Evolutionary conservation across 37 sponge, comb jelly and placozoan genomes (phyloP), one percentile per base, ranked within the genome.

Genomic region (Cladorhizidae sp.): DNA sequence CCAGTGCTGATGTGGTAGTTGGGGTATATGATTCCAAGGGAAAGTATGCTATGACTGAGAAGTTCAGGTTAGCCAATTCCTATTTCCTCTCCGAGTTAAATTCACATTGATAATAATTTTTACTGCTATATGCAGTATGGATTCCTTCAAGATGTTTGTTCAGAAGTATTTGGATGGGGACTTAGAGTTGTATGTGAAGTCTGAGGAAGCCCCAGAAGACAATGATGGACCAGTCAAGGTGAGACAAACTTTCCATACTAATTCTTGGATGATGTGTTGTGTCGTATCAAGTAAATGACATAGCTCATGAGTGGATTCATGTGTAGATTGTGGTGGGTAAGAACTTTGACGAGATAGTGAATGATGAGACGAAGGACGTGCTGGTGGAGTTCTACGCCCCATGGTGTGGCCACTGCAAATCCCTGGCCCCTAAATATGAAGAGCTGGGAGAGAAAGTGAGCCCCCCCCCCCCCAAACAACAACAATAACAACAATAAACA

Each of bases 371-470:
- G 5, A 92, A 95, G 45, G 96, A 95, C 86, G 93, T 92, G 25
- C 85, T 95, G 58, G 67, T 95, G 29, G 96, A 95, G 80, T 95
- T 95, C 83, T 95, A 95, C 86, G 96, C 96, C 33, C 96, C 96
- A 0, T 95, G 96, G 96, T 95, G 96, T 76, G 96, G 96, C 12
- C 96, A 95, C 83, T 95, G 96, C 84, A 95, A 95, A 81, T 57
- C 88, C 9, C 91, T 95, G 33, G 93, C 90, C 58, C 96, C 96
- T 73, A 95, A 92, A 73, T 95, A 93, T 57, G 90, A 95, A 3
- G 93, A 95, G 49, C 78, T 95, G 11, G 96, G 78, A 76, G 85
- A 92, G 79, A 92, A 95, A 74, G 92, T 87, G 23, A 21, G 73
- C n/a, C 3, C 55, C 17, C 55, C 17, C 17, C 17, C 55, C 17